These are phyloP conservation scores for Caenorhabditis sp. DNA, from an alignment of 2,888 invertebrate genomes.

Conservation along the genomic window DNA sequence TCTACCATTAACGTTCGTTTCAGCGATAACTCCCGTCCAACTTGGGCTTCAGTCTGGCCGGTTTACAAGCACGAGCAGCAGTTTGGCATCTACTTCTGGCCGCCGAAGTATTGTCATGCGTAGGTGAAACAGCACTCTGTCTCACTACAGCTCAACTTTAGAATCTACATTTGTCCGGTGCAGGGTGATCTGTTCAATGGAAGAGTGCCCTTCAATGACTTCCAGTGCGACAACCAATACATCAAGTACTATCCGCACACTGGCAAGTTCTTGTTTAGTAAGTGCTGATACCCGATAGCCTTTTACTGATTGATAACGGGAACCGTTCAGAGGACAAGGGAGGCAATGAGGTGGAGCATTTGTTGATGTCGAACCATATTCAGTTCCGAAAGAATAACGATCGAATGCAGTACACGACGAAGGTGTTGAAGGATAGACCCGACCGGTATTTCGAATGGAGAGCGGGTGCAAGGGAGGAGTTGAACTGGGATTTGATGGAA, in stretches of 20 bases:
- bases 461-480: background rate
- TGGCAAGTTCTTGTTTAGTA: conserved; percentile 23
- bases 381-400: too few species aligned
- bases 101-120: conserved; percentile 51
- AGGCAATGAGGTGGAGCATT: too few species aligned
- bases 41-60: conserved; percentile 32
- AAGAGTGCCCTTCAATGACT: conserved; percentile 3
- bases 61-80: background rate
- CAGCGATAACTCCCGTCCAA: conserved; percentile 22
- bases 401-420: too few species aligned
- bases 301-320: conserved; percentile 10
- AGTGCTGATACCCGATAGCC: background rate
- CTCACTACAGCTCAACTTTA: background rate
- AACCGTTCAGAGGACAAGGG: too few species aligned
- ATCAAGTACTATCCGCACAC: conserved; percentile 52
- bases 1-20: background rate
- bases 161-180: conserved; percentile 34
- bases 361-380: too few species aligned
- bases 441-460: too few species aligned
- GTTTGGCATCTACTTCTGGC: conserved; percentile 45
- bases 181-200: background rate
- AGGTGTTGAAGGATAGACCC: too few species aligned
- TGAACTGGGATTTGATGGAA: background rate
- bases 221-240: conserved; percentile 25
- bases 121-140: conserved; percentile 4